Base-by-base conservation (phyloP, 2,797 vertebrate species). In the Sphenopsis melanotis region DNA sequence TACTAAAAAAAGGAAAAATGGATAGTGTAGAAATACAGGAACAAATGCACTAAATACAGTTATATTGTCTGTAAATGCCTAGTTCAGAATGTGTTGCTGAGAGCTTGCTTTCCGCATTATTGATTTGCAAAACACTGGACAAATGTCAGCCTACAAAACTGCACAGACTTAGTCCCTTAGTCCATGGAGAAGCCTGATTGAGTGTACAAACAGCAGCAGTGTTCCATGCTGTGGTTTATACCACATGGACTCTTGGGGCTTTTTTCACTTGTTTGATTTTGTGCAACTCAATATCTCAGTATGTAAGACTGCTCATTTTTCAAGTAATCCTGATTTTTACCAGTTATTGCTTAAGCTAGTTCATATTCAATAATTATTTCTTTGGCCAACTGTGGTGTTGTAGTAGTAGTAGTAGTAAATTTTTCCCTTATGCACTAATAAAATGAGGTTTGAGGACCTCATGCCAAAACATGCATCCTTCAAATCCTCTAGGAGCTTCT, bases 251-350 rank as follows among this genome's bases (percentile, higher is more conserved):
- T 44, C 17, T 11, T 42, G 20, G 12, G 1, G 4, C 4, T 14
- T 52, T 46, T 36, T 56, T 23, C 4, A 9, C 16, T 53, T 29
- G 39, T 50, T 44, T 52, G 23, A 41, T 61, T 69, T 26, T 70
- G 30, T 86, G 41, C 56, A 39, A 6, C 72, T 52, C 53, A 60
- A 0, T n/a, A 39, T 76, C 91, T 96, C 82, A 79, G 59, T 46
- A 50, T 50, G 65, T 84, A 60, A 94, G 72, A 78, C 52, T 50
- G 87, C 55, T 95, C 5, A 19, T 84, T 92, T 97, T 97, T 91
- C 90, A 97, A 94, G 93, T 63, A 91, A 94, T 74, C 47, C 29
- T 1, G 23, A 10, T 95, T 98, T 96, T 97, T 95, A 95, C 90
- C 88, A 81, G 46, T 83, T 72, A 37, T 32, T 92, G 65, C 47